Conservation (phyloP, 2,797 vertebrate species). For the Champsocephalus gunnari region DNA sequence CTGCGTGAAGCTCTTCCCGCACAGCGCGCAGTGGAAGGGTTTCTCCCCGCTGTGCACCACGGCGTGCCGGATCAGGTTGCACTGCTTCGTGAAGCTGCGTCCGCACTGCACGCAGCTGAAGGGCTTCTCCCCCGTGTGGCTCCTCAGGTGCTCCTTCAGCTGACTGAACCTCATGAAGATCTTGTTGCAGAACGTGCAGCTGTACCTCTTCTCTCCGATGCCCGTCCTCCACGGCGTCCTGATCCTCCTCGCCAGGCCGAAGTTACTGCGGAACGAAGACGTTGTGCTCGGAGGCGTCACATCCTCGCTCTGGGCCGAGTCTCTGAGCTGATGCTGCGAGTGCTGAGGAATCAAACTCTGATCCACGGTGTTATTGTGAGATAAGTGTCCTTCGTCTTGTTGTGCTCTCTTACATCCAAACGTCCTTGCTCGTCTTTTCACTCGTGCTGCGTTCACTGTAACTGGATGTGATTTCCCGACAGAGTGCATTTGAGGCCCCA, state of each 20-base stretch:
- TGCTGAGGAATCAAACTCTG: conserved; percentile 9
- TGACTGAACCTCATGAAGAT: conserved; percentile 78
- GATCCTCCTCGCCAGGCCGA: conserved; percentile 59
- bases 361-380: conserved; percentile 23
- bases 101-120: conserved; percentile 80
- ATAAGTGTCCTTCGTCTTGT: conserved; percentile 21
- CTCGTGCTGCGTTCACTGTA: neutral
- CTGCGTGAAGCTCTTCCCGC: conserved; percentile 81
- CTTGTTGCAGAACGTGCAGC: conserved; percentile 78
- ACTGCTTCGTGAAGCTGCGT: conserved; percentile 80
- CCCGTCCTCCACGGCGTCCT: conserved; percentile 66
- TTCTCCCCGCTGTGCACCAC: conserved; percentile 84
- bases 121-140: conserved; percentile 82
- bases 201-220: conserved; percentile 74
- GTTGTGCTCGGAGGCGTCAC: neutral
- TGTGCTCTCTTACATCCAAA: conserved; percentile 46
- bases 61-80: conserved; percentile 79
- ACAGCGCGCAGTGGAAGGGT: conserved; percentile 73
- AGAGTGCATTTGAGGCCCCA: conserved; percentile 17
- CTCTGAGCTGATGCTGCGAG: conserved; percentile 30
- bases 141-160: conserved; percentile 82
- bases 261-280: conserved; percentile 20
- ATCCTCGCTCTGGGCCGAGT: conserved; percentile 11
- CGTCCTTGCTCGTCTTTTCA: conserved; percentile 39
- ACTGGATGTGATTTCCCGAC: conserved; percentile 33